A percentile compares a stretch with the other conserved stretches of the same genome.
These are phyloP conservation scores for Hypselothyrea guttata DNA, from an alignment of 2,888 invertebrate species.

Conservation along the genomic window DNA sequence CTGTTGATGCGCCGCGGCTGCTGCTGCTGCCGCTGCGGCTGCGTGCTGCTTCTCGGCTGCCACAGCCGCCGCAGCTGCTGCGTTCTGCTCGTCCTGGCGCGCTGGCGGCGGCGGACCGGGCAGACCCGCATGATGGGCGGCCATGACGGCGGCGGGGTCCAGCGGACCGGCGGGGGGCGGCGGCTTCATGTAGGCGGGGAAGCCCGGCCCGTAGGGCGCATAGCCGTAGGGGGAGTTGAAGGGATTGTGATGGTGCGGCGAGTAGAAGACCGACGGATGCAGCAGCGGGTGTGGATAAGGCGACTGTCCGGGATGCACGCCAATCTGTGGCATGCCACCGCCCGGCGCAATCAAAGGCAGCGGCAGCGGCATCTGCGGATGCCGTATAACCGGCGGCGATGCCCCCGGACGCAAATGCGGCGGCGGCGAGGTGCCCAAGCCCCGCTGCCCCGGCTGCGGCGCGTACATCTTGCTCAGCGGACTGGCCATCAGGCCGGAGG, in stretches of 20 bases:
- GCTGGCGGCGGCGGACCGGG: constrained; percentile 82
- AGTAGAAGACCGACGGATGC: constrained; percentile 87
- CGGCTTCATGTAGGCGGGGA: constrained; percentile 82
- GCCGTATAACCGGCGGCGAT: constrained; percentile 84
- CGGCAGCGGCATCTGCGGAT: constrained; percentile 83
- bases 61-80: constrained; percentile 71
- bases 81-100: constrained; percentile 83
- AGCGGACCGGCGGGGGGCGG: constrained; percentile 81
- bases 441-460: constrained; percentile 83
- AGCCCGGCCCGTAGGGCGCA: constrained; percentile 83
- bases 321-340: constrained; percentile 81
- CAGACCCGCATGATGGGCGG: constrained; percentile 81
- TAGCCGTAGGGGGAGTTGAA: constrained; percentile 85
- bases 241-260: constrained; percentile 86
- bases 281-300: constrained; percentile 87
- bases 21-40: constrained; percentile 59
- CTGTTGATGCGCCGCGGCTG: constrained; percentile 64
- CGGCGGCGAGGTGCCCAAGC: constrained; percentile 83
- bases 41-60: constrained; percentile 60
- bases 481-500: constrained; percentile 82
- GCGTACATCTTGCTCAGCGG: constrained; percentile 83
- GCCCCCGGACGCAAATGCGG: constrained; percentile 83
- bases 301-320: constrained; percentile 89
- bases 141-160: constrained; percentile 80
- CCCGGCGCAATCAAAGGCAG: constrained; percentile 82